A percentile compares a stretch with the other conserved stretches of the same genome.
phyloP scores from a whole-genome alignment of 1,140 invertebrate genomes.

The Paraescarpia echinospica region DNA sequence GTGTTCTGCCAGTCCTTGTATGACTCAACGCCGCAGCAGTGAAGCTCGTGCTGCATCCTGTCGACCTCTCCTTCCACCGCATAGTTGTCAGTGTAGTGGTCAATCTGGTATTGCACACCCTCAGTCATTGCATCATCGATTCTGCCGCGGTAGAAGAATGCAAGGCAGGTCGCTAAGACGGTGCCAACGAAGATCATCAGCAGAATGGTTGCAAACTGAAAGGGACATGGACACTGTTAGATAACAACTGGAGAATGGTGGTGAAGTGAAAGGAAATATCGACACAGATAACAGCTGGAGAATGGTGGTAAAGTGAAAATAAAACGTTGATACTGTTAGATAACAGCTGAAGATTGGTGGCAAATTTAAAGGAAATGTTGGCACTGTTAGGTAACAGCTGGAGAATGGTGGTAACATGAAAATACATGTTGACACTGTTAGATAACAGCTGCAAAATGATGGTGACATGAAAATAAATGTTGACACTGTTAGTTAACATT shows the following conservation, averaged over 20 bases:
- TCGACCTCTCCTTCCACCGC: slow-evolving; percentile 47
- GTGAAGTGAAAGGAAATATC: too few relatives aligned
- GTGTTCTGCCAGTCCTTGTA: slow-evolving; percentile 45
- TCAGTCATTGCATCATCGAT: slow-evolving; percentile 43
- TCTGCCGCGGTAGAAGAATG: slow-evolving; percentile 48
- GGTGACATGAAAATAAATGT: too few relatives aligned
- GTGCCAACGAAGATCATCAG: slow-evolving; percentile 50
- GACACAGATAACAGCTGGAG: not conserved
- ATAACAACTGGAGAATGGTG: too few relatives aligned
- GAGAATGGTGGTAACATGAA: too few relatives aligned
- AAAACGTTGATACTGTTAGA: too few relatives aligned
- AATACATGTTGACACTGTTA: too few relatives aligned
- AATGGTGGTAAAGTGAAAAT: not conserved
- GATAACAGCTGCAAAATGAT: not conserved
- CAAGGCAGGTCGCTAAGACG: slow-evolving; percentile 45
- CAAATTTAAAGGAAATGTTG: slow-evolving; percentile 49
- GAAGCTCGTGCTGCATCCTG: slow-evolving; percentile 49
- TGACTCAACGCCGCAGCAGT: slow-evolving; percentile 52
- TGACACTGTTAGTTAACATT: too few relatives aligned
- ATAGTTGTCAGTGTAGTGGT: slow-evolving; percentile 41
- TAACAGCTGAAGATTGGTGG: slow-evolving; percentile 46
- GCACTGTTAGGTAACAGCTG: too few relatives aligned
- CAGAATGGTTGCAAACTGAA: slow-evolving; percentile 52
- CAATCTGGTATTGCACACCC: slow-evolving; percentile 42
- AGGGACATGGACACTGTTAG: too few relatives aligned